Percentiles rank a stretch among this genome's conserved stretches.
Conservation (phyloP, 1,140 invertebrate species). For the Pseudomyrmex cubaensis region DNA sequence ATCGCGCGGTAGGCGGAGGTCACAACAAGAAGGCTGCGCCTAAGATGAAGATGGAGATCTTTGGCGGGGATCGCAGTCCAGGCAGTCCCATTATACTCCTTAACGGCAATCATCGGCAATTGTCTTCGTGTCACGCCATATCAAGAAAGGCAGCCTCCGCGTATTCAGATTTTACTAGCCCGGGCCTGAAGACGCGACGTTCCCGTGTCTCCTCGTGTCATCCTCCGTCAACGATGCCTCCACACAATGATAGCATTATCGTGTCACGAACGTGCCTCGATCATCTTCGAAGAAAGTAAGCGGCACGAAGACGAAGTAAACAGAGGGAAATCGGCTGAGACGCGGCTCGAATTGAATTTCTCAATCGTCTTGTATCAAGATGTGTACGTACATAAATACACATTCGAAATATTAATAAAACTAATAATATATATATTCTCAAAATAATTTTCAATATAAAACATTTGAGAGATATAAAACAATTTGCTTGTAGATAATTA, state of each 20-base stretch:
- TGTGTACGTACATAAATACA: not conserved
- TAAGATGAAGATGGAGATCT: constrained; percentile 21
- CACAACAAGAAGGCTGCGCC: constrained; percentile 40
- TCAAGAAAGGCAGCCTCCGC: constrained; percentile 64
- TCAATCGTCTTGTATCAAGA: not conserved
- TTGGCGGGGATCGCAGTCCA: constrained; percentile 12
- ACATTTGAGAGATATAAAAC: too few species aligned
- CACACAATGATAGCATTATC: constrained; percentile 70
- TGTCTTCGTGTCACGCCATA: constrained; percentile 74
- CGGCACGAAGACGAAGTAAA: constrained; percentile 41
- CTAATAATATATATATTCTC: not conserved
- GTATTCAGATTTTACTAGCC: constrained; percentile 77
- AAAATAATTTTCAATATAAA: not conserved
- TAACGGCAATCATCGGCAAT: constrained; percentile 76
- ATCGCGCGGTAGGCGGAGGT: constrained; percentile 59
- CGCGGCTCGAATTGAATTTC: constrained; percentile 20
- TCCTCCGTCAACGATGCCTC: constrained; percentile 50
- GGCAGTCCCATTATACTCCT: constrained; percentile 67
- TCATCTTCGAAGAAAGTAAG: constrained; percentile 53
- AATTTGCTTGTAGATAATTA: constrained; percentile 28
- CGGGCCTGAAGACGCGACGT: constrained; percentile 56
- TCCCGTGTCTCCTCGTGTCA: constrained; percentile 25
- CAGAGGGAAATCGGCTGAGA: constrained; percentile 20
- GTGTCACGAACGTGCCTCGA: constrained; percentile 28
- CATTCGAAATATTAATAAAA: constrained; percentile 9